These are phyloP conservation scores for Nephrotoma guestfalica DNA, from an alignment of 2,888 invertebrate species.

Conservation along the genomic window DNA sequence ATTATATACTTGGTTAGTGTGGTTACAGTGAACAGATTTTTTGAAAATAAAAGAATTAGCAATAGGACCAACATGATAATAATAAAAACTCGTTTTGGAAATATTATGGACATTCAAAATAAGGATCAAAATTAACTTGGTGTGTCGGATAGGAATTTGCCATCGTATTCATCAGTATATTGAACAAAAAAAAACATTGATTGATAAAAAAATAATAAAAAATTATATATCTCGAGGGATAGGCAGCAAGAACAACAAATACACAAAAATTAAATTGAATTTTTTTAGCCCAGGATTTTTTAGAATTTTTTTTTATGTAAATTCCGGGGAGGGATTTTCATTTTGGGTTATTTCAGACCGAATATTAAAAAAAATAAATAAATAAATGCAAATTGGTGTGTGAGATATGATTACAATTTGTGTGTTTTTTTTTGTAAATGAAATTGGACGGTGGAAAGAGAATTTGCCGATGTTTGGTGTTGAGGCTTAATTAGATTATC, in stretches of 20 bases:
- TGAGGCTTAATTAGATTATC: not conserved
- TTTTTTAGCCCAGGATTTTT: not conserved
- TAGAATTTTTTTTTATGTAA: not conserved
- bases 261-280: not conserved
- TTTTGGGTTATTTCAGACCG: not conserved
- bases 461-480: not conserved
- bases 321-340: not conserved
- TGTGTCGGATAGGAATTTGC: not conserved
- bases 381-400: not conserved
- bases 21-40: not conserved
- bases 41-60: not conserved
- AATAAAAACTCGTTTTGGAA: not conserved
- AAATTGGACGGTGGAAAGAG: not conserved
- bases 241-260: not conserved
- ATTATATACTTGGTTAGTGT: not conserved
- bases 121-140: not conserved
- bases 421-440: not conserved
- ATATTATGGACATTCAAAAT: not conserved
- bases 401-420: not conserved
- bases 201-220: not conserved
- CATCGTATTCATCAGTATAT: not conserved
- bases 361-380: not conserved
- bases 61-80: not conserved
- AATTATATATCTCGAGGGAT: not conserved
- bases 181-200: not conserved